phyloP scores from a whole-genome alignment of 2,113 vertebrate genomes.

The Parus major region DNA sequence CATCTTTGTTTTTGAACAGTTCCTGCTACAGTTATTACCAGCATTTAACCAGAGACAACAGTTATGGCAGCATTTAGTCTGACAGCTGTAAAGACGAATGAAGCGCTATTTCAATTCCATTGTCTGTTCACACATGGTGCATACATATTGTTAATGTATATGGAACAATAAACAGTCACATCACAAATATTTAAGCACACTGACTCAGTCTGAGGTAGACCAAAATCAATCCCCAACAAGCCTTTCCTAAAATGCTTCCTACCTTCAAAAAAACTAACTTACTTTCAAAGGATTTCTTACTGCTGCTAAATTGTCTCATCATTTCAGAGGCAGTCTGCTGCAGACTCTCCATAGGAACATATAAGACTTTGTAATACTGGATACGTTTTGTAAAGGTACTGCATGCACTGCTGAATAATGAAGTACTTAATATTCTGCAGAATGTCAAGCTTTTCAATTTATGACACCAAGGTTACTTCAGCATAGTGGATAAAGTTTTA shows the following conservation, averaged over 20 bases:
- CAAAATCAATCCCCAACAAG: not conserved
- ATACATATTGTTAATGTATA: not conserved
- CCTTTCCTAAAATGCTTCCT: not conserved
- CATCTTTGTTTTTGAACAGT: not conserved
- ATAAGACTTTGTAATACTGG: not conserved
- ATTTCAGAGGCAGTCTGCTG: not conserved
- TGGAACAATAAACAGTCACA: not conserved
- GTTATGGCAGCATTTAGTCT: not conserved
- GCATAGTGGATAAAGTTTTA: not conserved
- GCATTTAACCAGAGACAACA: not conserved
- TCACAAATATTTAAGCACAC: not conserved
- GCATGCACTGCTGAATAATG: not conserved
- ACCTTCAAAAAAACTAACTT: not conserved
- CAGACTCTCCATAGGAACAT: not conserved
- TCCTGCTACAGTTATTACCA: not conserved
- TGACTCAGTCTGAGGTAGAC: not conserved
- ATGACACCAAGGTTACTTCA: not conserved
- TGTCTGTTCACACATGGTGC: not conserved
- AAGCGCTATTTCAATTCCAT: not conserved
- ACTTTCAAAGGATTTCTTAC: not conserved
- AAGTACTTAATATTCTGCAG: not conserved
- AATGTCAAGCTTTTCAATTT: conserved; percentile 8
- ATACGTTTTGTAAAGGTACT: not conserved
- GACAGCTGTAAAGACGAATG: not conserved
- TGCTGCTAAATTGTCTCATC: not conserved